phyloP scores from a whole-genome alignment of 2,888 invertebrate species.

The Phortica magna region DNA sequence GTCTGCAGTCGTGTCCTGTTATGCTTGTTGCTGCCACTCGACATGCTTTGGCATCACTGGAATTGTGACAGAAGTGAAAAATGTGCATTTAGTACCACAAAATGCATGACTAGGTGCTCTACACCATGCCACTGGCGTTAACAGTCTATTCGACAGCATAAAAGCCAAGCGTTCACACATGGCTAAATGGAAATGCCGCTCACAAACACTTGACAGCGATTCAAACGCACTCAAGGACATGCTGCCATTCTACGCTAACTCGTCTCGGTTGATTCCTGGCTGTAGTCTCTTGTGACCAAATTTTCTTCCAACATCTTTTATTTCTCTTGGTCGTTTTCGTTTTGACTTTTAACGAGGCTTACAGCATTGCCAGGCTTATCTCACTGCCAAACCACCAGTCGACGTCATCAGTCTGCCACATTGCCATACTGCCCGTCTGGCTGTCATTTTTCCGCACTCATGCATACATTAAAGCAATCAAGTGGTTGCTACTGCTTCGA shows the following conservation, averaged over 20 bases:
- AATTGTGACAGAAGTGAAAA: background rate
- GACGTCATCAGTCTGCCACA: background rate
- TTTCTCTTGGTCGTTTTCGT: background rate
- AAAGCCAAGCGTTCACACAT: slow-evolving; percentile 5
- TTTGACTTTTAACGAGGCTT: background rate
- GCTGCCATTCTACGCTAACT: background rate
- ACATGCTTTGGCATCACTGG: background rate
- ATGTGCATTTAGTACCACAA: slow-evolving; percentile 2
- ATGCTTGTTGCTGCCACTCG: slow-evolving; percentile 9
- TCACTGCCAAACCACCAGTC: background rate
- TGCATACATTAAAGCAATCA: slow-evolving; percentile 39
- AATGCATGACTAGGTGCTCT: background rate
- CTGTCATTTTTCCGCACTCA: slow-evolving; percentile 21
- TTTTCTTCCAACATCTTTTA: slow-evolving; percentile 7
- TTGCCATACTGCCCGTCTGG: background rate
- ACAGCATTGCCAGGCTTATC: background rate
- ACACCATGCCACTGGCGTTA: background rate
- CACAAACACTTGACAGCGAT: slow-evolving; percentile 23
- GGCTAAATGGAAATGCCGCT: slow-evolving; percentile 13
- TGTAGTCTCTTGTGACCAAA: slow-evolving; percentile 5
- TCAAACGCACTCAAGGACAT: slow-evolving; percentile 25
- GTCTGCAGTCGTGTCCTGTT: slow-evolving; percentile 32
- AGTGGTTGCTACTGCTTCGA: slow-evolving; percentile 24
- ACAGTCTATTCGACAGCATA: background rate
- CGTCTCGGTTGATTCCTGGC: background rate